Evolutionary conservation across 2,888 invertebrate species (phyloP).

Genomic region (Baronia brevicornis): DNA sequence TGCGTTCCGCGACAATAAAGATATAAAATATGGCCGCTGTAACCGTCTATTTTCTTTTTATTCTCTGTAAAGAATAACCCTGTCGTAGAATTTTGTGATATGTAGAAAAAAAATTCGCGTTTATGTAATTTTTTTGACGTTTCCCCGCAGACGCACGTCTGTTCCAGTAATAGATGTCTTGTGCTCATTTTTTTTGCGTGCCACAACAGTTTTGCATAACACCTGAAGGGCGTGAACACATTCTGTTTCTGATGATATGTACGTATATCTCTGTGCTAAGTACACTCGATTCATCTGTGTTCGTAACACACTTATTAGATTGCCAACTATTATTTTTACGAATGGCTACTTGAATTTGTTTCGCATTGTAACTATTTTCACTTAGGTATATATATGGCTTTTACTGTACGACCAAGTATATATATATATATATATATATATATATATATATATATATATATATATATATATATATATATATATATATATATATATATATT

Average conservation of each 20-base stretch:
- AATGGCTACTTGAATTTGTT: too few species aligned
- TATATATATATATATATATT: too few species aligned
- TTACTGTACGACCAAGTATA: too few species aligned
- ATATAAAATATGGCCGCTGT: slow-evolving; percentile 26
- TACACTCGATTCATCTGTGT: too few species aligned
- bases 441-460: too few species aligned
- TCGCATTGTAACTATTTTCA: too few species aligned
- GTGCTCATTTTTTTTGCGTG: slow-evolving; percentile 18
- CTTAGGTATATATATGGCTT: too few species aligned
- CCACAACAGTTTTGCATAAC: slow-evolving; percentile 20
- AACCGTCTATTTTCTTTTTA: slow-evolving; percentile 27
- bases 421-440: too few species aligned
- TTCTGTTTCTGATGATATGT: slow-evolving; percentile 3
- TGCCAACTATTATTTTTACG: too few species aligned
- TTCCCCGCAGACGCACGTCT: slow-evolving; percentile 18
- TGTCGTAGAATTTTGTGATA: slow-evolving; percentile 19
- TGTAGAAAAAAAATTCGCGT: slow-evolving; percentile 22
- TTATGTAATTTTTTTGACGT: slow-evolving; percentile 20
- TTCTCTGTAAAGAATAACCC: slow-evolving; percentile 26
- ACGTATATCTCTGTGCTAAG: slow-evolving; percentile 7
- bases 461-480: too few species aligned
- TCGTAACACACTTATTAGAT: too few species aligned
- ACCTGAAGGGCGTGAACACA: slow-evolving; percentile 14
- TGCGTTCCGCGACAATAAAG: slow-evolving; percentile 22
- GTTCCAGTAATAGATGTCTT: slow-evolving; percentile 22